Evolutionary conservation across 1,140 invertebrate species (phyloP), one percentile per base, ranked within the genome.

Genomic region (Hydropsyche tenuis): DNA sequence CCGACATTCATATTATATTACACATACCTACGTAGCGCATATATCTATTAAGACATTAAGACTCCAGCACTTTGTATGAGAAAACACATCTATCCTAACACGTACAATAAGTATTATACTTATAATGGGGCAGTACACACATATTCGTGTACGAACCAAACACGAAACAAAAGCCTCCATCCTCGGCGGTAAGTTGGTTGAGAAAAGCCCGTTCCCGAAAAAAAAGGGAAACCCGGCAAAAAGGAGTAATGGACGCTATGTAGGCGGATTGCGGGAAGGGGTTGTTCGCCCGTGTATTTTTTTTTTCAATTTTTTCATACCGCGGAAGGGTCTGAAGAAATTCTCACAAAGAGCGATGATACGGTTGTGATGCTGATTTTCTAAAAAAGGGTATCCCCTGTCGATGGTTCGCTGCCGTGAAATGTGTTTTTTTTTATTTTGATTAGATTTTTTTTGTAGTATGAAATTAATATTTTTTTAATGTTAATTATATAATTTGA

Each of bases 111-210:
- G 14, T 48, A 48, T 3, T n/a, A 48, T 14, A 7, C 45, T 48
- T 48, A 20, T 60, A 60, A 60, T 22, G 56, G 18, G 20, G 56
- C 18, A 25, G 56, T 20, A 20, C 48, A 20, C 16, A 37, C 30
- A 37, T 37, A 37, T 37, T 37, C 30, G 30, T 37, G 30, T 37
- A 37, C 45, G 51, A 14, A 20, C 16, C 7, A 53, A 53, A 22
- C 56, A 27, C 56, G 56, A 60, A 60, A 60, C 56, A 60, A 60
- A 60, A 60, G 56, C 56, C 56, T 18, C 9, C 56, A 27, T 60
- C 23, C 56, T 16, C 20, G 20, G 48, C 48, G 48, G 48, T 53
- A 53, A 53, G 48, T 53, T 12, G 56, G 20, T 60, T 60, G 56
- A 7, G 56, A 20, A 27, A 25, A 27, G 22, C 56, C 14, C n/a